Percentiles rank a stretch among this genome's conserved stretches.
Conservation (phyloP, 2,888 invertebrate species). For the Clusia tigrina region DNA sequence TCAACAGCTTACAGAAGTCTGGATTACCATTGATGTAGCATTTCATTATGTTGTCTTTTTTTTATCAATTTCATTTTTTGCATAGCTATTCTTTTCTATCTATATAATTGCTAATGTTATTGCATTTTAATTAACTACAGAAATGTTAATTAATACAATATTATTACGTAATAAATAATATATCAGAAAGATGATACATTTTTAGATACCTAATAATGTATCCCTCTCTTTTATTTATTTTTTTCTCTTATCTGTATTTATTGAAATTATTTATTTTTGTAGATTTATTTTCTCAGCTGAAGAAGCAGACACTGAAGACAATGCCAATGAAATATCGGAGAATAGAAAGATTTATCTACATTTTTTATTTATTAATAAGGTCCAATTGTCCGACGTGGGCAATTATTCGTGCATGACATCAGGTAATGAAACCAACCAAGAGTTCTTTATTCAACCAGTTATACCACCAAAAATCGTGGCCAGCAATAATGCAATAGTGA, state of each 20-base stretch:
- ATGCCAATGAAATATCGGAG: slow-evolving; percentile 30
- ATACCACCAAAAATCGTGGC: slow-evolving; percentile 64
- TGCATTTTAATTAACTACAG: too few relatives aligned
- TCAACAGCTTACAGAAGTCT: too few relatives aligned
- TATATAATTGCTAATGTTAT: too few relatives aligned
- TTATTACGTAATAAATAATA: too few relatives aligned
- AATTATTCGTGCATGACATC: slow-evolving; percentile 69
- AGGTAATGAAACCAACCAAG: slow-evolving; percentile 54
- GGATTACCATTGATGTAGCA: too few relatives aligned
- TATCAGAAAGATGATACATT: too few relatives aligned
- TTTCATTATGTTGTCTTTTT: too few relatives aligned
- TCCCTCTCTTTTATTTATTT: not conserved
- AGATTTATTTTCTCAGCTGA: not conserved
- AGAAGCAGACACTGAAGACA: slow-evolving; percentile 29
- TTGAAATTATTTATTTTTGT: not conserved
- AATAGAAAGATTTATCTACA: slow-evolving; percentile 31
- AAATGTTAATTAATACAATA: too few relatives aligned
- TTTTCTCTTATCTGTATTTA: not conserved
- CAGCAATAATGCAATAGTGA: slow-evolving; percentile 60
- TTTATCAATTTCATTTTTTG: too few relatives aligned
- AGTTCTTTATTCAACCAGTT: slow-evolving; percentile 51
- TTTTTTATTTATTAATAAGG: slow-evolving; percentile 66
- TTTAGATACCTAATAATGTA: too few relatives aligned
- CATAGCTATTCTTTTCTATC: too few relatives aligned
- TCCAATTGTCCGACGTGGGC: slow-evolving; percentile 69